phyloP scores from a whole-genome alignment of 2,888 invertebrate species.

The Limnephilus marmoratus region DNA sequence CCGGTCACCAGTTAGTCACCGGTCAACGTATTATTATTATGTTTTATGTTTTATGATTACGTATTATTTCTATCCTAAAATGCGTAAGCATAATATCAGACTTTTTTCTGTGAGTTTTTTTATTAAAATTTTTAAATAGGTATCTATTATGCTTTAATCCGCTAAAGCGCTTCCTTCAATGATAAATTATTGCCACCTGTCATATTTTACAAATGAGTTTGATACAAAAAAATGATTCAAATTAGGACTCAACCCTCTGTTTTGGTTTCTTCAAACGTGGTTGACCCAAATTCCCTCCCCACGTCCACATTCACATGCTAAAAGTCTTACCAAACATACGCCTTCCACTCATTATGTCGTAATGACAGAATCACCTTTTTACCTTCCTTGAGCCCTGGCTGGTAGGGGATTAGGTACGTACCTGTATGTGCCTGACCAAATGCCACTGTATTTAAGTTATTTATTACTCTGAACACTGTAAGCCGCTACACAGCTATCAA shows the following conservation, averaged over 20 bases:
- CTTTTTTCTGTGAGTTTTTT: too few species aligned
- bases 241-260: neutral
- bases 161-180: neutral
- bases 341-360: slow-evolving; percentile 4
- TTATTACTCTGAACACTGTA: neutral
- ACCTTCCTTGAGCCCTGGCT: neutral
- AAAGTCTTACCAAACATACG: slow-evolving; percentile 29
- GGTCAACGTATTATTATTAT: too few species aligned
- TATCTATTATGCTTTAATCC: neutral
- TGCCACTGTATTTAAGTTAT: slow-evolving; percentile 5
- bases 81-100: neutral
- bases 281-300: slow-evolving; percentile 3
- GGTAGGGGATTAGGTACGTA: neutral
- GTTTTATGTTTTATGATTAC: neutral
- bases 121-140: neutral
- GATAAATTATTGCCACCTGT: neutral
- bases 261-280: neutral
- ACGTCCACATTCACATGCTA: slow-evolving; percentile 4
- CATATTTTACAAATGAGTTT: neutral
- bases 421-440: slow-evolving; percentile 22
- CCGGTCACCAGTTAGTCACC: too few species aligned
- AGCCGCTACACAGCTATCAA: neutral
- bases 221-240: neutral
- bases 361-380: neutral
- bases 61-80: neutral